These are phyloP conservation scores for Temnothorax rugatulus DNA, from an alignment of 2,888 invertebrate species.

Conservation along the genomic window DNA sequence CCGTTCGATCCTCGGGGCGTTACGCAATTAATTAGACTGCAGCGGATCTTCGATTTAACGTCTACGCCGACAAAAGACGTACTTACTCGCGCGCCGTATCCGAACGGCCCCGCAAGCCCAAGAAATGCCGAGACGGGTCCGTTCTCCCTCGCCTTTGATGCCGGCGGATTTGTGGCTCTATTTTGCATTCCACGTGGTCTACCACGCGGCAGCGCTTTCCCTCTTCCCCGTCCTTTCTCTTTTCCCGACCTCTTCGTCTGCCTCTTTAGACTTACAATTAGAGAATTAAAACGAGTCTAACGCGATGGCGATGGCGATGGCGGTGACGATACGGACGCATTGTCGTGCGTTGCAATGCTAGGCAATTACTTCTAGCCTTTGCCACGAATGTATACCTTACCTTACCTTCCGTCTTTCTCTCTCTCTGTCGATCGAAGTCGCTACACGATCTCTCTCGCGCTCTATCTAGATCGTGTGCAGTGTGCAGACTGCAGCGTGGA, in stretches of 20 bases:
- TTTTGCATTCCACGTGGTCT: constrained; percentile 83
- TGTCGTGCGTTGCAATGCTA: constrained; percentile 66
- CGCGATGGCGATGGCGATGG: constrained; percentile 30
- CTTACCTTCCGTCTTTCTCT: constrained; percentile 35
- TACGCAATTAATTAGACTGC: constrained; percentile 75
- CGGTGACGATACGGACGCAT: constrained; percentile 66
- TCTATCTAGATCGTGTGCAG: constrained; percentile 27
- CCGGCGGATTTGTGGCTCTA: constrained; percentile 81
- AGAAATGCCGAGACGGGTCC: constrained; percentile 81
- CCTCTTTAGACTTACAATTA: constrained; percentile 58
- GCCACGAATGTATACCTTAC: constrained; percentile 18
- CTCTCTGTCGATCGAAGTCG: constrained; percentile 11
- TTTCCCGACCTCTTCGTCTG: constrained; percentile 63
- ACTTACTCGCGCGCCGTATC: constrained; percentile 41
- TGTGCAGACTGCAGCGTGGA: constrained; percentile 1
- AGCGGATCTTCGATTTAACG: constrained; percentile 71
- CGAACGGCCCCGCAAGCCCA: constrained; percentile 48
- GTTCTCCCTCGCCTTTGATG: constrained; percentile 82
- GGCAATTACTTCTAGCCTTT: constrained; percentile 71
- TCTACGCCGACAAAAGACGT: constrained; percentile 58
- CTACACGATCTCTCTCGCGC: constrained; percentile 38
- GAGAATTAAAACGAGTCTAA: constrained; percentile 74
- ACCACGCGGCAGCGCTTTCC: constrained; percentile 62
- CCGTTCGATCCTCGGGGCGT: constrained; percentile 71
- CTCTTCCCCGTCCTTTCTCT: constrained; percentile 50